Conservation (phyloP, 2,888 invertebrate species). For the Drosophila algonquin region DNA sequence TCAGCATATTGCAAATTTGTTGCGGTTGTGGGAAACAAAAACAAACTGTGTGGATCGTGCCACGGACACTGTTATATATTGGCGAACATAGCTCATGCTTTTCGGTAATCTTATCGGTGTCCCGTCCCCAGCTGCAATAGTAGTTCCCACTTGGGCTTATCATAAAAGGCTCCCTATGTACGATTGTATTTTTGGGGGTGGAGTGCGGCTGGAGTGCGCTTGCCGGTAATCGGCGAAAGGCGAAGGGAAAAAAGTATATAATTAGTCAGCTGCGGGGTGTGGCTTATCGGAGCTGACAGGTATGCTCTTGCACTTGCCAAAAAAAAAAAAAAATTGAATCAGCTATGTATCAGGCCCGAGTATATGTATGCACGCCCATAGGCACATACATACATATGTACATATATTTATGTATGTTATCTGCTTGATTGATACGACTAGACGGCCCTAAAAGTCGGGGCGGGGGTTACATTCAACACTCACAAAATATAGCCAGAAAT, state of each 20-base stretch:
- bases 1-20: conserved; percentile 64
- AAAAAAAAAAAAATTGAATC: conserved; percentile 31
- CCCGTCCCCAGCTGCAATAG: conserved; percentile 26
- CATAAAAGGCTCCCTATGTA: conserved; percentile 8
- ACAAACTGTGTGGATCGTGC: conserved; percentile 54
- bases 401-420: conserved; percentile 11
- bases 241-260: conserved; percentile 29
- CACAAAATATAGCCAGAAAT: conserved; percentile 16
- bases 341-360: conserved; percentile 16
- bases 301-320: conserved; percentile 57
- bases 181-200: conserved; percentile 21
- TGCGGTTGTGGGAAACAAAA: conserved; percentile 47
- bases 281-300: conserved; percentile 50
- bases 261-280: conserved; percentile 23
- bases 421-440: conserved; percentile 16
- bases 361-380: conserved; percentile 24
- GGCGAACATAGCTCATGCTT: conserved; percentile 38
- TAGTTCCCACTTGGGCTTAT: conserved; percentile 39
- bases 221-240: conserved; percentile 26
- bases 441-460: conserved; percentile 2
- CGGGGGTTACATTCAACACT: neutral
- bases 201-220: neutral
- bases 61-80: conserved; percentile 54
- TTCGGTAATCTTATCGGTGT: conserved; percentile 39
- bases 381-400: neutral